Evolutionary conservation across 2,113 vertebrate species (phyloP).

Genomic region (Notarius quadriscutis): DNA sequence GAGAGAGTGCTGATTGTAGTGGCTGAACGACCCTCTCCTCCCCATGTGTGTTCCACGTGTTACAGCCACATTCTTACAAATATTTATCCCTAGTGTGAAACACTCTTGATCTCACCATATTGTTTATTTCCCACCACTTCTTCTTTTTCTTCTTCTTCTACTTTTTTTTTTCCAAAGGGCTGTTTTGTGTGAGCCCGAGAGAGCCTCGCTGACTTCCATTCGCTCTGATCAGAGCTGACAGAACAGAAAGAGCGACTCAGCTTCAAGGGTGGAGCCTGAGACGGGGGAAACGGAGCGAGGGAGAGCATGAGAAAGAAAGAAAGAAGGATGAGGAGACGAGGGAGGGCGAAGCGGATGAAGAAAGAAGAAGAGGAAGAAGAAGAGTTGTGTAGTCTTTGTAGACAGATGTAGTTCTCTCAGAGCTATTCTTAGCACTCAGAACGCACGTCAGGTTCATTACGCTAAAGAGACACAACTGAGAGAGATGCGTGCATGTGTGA

Average conservation of each 20-base stretch:
- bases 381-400: background rate
- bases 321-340: background rate
- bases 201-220: conserved; percentile 68
- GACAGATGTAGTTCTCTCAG: background rate
- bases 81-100: conserved; percentile 79
- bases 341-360: background rate
- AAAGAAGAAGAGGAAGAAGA: background rate
- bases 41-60: conserved; percentile 80
- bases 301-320: background rate
- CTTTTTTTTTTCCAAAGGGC: conserved; percentile 63
- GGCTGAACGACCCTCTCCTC: conserved; percentile 56
- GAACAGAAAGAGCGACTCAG: conserved; percentile 26
- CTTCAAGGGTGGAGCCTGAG: conserved; percentile 52
- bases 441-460: background rate
- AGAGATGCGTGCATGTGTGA: background rate
- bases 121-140: conserved; percentile 77
- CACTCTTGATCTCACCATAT: conserved; percentile 76
- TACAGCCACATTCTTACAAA: conserved; percentile 75
- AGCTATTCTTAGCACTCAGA: background rate
- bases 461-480: background rate
- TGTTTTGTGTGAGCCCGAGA: conserved; percentile 53
- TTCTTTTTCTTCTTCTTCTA: conserved; percentile 53
- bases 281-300: background rate
- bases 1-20: conserved; percentile 53
- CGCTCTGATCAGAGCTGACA: conserved; percentile 68